Evolutionary conservation across 1,140 invertebrate species (phyloP), one percentile per base, ranked within the genome.

Genomic region (Lycorma delicatula): DNA sequence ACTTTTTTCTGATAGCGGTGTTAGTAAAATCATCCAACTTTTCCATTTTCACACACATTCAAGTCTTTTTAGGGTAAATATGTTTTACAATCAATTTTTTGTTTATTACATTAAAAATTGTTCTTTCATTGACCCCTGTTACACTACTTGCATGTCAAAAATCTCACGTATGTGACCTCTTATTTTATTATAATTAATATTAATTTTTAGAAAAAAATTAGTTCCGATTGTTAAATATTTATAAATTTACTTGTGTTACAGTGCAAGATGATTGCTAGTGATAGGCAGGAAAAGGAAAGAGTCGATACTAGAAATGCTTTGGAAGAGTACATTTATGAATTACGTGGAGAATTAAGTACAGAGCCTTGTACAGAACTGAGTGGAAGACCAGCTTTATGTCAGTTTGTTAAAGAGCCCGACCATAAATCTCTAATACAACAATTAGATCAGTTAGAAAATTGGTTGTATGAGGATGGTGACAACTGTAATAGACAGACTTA

Each of bases 261-360:
- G 86, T 78, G 79, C 60, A 85, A 90, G 72, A 92, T 96, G 91
- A 83, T 91, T 54, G 82, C 84, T 25, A 82, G 86, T 63, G 94
- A 98, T 72, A 82, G 82, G 60, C 85, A 92, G 67, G 96, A 98
- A 73, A 97, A 96, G 66, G 93, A 97, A 70, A 80, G 93, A 49
- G 83, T 90, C 16, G 94, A 98, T 73, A 91, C 90, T 0, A 89
- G 94, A 66, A 99, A 99, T 75, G 88, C 92, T 3, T 79, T 99
- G 1, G 97, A 99, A 73, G 97, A 99, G 74, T 99, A 97, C 68
- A 91, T 99, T 16, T 99, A 99, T 70, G 94, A 98, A 63, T 79
- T 97, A 69, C 80, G 97, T 54, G 85, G 87, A 23, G 93, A 94
- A 70, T 66, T 96, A 13, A 79, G 74, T 6, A 78, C 84, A 55